These are phyloP conservation scores for Sphyrna mokarran DNA, from an alignment of 2,113 vertebrate genomes.

Conservation along the genomic window DNA sequence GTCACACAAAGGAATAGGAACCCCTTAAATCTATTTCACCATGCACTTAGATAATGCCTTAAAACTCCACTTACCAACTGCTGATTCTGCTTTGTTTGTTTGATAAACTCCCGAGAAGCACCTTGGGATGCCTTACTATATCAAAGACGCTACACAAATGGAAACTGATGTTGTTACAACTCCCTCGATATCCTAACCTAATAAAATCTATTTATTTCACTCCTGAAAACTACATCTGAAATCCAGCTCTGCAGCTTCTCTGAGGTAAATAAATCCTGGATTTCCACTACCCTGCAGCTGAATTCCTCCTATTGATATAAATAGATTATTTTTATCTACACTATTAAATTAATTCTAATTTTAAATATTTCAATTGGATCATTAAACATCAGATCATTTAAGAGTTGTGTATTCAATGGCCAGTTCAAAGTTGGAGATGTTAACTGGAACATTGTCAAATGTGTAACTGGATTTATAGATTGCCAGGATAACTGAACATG, in stretches of 20 bases:
- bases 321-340: neutral
- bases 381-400: neutral
- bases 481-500: neutral
- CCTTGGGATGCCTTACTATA: neutral
- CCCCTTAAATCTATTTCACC: neutral
- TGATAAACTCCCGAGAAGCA: neutral
- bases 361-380: neutral
- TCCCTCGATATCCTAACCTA: neutral
- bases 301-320: neutral
- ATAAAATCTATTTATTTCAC: neutral
- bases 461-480: neutral
- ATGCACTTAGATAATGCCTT: neutral
- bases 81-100: neutral
- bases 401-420: neutral
- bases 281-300: neutral
- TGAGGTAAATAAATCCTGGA: neutral
- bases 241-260: neutral
- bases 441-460: neutral
- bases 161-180: too few relatives aligned
- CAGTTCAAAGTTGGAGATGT: neutral
- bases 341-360: neutral
- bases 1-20: neutral
- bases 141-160: neutral
- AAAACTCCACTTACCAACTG: neutral
- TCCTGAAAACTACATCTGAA: neutral